Conservation (phyloP, 2,888 invertebrate species). For the Thera britannica region DNA sequence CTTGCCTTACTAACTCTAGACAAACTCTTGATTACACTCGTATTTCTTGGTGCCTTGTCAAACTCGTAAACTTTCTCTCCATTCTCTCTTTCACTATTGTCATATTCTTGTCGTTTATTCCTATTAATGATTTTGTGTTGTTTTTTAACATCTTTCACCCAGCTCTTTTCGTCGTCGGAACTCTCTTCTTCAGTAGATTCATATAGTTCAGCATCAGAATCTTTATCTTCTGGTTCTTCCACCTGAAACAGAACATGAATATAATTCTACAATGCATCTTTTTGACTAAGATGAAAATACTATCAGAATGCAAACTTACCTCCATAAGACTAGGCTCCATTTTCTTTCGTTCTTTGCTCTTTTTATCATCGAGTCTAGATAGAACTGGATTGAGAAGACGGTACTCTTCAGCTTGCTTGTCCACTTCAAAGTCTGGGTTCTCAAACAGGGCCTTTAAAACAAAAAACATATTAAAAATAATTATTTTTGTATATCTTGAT, state of each 20-base stretch:
- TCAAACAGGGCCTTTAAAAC: conserved; percentile 89
- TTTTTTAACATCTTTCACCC: conserved; percentile 92
- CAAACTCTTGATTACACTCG: conserved; percentile 77
- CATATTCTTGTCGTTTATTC: conserved; percentile 62
- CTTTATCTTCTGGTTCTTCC: conserved; percentile 69
- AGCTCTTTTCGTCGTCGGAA: conserved; percentile 93
- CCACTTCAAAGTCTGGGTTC: conserved; percentile 96
- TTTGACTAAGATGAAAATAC: not conserved
- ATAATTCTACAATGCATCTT: not conserved
- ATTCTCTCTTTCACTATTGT: conserved; percentile 48
- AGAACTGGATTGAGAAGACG: conserved; percentile 94
- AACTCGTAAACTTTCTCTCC: conserved; percentile 60
- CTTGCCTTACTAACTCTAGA: conserved; percentile 85
- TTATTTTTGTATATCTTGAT: not conserved
- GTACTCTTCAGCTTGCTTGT: conserved; percentile 94
- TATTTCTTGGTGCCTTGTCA: conserved; percentile 80
- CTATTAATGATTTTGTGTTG: conserved; percentile 87
- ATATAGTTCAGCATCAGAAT: conserved; percentile 83
- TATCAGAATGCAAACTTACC: conserved; percentile 51
- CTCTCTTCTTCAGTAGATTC: conserved; percentile 76
- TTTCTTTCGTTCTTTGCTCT: conserved; percentile 85
- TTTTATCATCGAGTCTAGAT: conserved; percentile 91
- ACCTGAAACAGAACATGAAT: conserved; percentile 47
- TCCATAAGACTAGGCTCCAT: conserved; percentile 74
- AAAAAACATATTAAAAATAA: conserved; percentile 1